These are phyloP conservation scores for Leptodactylus fuscus DNA, from an alignment of 2,113 vertebrate genomes.

Conservation along the genomic window DNA sequence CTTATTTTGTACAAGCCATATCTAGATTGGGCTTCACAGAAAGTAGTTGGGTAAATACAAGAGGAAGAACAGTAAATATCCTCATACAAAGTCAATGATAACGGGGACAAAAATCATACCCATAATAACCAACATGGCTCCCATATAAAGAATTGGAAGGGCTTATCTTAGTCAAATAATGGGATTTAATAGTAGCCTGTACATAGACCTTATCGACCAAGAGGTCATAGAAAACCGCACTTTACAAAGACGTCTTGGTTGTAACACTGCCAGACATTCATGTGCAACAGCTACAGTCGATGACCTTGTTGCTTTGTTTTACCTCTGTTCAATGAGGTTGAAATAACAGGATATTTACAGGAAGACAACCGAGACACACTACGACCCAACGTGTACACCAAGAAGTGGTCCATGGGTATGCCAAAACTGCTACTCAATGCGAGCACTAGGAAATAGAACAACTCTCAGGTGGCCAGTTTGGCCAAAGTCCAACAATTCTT, in stretches of 20 bases:
- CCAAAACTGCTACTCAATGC: neutral
- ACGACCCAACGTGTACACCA: neutral
- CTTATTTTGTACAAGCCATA: neutral
- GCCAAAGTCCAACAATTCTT: neutral
- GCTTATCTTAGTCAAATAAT: slow-evolving; percentile 27
- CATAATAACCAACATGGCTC: neutral
- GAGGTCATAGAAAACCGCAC: neutral
- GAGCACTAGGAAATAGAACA: neutral
- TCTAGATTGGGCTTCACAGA: neutral
- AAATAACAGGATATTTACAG: slow-evolving; percentile 8
- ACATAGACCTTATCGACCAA: neutral
- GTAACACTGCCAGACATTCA: neutral
- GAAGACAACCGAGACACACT: neutral
- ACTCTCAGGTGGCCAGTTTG: neutral
- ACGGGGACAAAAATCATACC: neutral
- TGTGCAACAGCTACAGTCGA: neutral
- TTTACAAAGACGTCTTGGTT: neutral
- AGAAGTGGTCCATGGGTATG: neutral
- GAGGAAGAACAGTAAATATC: neutral
- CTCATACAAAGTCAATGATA: slow-evolving; percentile 30
- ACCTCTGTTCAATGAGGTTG: neutral
- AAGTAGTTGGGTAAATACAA: slow-evolving; percentile 25
- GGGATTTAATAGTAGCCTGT: neutral
- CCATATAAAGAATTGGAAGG: neutral
- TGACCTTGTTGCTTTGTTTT: neutral